Conservation (phyloP, 2,888 invertebrate genomes). For the Meganola albula region DNA sequence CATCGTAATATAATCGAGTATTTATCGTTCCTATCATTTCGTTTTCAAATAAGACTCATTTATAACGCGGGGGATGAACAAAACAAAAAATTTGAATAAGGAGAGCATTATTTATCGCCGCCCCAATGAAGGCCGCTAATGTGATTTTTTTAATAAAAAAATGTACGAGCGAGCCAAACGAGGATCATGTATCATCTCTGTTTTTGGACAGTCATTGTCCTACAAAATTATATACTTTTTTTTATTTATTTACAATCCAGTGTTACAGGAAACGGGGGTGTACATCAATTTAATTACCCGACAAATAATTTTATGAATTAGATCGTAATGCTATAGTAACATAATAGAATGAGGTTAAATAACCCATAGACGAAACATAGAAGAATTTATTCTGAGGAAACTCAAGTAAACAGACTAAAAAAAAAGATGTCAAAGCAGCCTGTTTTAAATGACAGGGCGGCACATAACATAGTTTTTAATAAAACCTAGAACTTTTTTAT, state of each 20-base stretch:
- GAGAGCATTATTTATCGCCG: slow-evolving; percentile 77
- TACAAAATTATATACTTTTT: slow-evolving; percentile 41
- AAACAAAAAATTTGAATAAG: slow-evolving; percentile 78
- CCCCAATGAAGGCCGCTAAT: slow-evolving; percentile 78
- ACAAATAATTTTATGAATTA: slow-evolving; percentile 36
- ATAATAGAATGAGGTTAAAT: too few relatives aligned
- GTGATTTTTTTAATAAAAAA: slow-evolving; percentile 77
- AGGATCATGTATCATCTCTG: slow-evolving; percentile 76
- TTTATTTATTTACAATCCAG: slow-evolving; percentile 51
- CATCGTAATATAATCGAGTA: slow-evolving; percentile 54
- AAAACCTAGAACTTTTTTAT: too few relatives aligned
- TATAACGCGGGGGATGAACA: slow-evolving; percentile 73
- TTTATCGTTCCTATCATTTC: slow-evolving; percentile 72
- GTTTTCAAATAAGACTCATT: slow-evolving; percentile 76
- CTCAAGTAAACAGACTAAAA: too few relatives aligned
- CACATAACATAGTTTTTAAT: too few relatives aligned
- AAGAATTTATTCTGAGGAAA: too few relatives aligned
- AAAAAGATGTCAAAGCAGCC: too few relatives aligned
- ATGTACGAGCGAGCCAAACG: slow-evolving; percentile 68
- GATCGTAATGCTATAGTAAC: too few relatives aligned
- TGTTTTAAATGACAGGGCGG: too few relatives aligned
- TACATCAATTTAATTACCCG: slow-evolving; percentile 63
- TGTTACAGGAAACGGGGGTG: slow-evolving; percentile 47
- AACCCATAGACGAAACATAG: too few relatives aligned
- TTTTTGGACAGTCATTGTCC: slow-evolving; percentile 76